phyloP scores from a whole-genome alignment of 1,140 invertebrate species.

The Elymnias hypermnestra region DNA sequence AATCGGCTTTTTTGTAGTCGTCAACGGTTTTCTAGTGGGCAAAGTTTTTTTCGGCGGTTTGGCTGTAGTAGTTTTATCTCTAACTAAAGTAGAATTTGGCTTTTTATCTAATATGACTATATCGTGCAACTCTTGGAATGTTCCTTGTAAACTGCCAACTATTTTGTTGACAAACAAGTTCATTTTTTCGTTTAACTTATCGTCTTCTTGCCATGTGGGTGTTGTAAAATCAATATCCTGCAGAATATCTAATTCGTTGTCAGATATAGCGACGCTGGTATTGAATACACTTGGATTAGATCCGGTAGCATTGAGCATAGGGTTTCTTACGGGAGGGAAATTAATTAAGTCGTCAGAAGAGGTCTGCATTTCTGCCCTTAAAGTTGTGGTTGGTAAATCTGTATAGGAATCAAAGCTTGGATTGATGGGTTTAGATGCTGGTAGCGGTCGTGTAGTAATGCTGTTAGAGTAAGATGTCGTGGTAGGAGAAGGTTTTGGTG shows the following conservation, averaged over 20 bases:
- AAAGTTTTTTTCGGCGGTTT: slow-evolving; percentile 56
- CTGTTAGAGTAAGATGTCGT: slow-evolving; percentile 58
- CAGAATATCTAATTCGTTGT: slow-evolving; percentile 58
- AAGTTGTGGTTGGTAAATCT: slow-evolving; percentile 52
- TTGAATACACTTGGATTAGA: slow-evolving; percentile 75
- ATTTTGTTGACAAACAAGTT: slow-evolving; percentile 89
- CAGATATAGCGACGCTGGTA: slow-evolving; percentile 74
- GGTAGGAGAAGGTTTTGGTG: slow-evolving; percentile 77
- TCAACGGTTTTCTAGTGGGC: slow-evolving; percentile 65
- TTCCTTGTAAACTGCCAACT: slow-evolving; percentile 86
- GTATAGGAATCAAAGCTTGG: slow-evolving; percentile 41
- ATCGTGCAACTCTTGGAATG: slow-evolving; percentile 87
- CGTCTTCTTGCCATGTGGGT: slow-evolving; percentile 82
- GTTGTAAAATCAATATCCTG: slow-evolving; percentile 82
- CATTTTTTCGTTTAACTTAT: slow-evolving; percentile 85
- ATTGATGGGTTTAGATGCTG: slow-evolving; percentile 22
- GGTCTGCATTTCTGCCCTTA: slow-evolving; percentile 75
- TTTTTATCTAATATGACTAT: slow-evolving; percentile 80
- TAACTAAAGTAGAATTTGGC: slow-evolving; percentile 58
- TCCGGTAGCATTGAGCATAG: slow-evolving; percentile 83
- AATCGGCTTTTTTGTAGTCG: slow-evolving; percentile 49
- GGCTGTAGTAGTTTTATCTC: slow-evolving; percentile 36
- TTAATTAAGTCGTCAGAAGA: slow-evolving; percentile 84
- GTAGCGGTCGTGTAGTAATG: slow-evolving; percentile 32
- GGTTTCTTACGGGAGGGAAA: slow-evolving; percentile 89